These are phyloP conservation scores for Euphonia xanthogaster DNA, from an alignment of 2,797 vertebrate genomes.

Conservation along the genomic window DNA sequence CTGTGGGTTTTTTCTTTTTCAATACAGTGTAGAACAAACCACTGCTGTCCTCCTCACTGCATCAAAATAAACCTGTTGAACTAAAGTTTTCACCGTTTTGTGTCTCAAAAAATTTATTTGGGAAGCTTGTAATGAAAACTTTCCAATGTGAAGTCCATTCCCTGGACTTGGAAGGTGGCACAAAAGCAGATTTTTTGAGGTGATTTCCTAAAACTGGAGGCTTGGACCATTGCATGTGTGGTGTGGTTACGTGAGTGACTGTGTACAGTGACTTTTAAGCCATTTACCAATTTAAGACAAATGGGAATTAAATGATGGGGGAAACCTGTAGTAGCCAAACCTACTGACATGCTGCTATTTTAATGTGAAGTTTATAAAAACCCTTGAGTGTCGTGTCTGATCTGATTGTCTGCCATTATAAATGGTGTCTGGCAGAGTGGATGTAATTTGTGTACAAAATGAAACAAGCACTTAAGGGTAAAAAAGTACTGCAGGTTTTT, in stretches of 20 bases:
- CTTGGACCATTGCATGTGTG: not conserved
- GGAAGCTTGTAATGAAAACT: not conserved
- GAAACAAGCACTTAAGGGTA: not conserved
- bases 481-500: constrained; percentile 14
- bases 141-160: not conserved
- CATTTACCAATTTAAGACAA: not conserved
- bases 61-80: not conserved
- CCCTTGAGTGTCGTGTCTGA: constrained; percentile 42
- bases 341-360: constrained; percentile 37
- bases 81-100: not conserved
- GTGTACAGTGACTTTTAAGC: not conserved
- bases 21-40: not conserved
- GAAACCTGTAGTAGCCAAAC: not conserved
- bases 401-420: constrained; percentile 58
- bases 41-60: not conserved
- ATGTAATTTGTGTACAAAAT: constrained; percentile 40
- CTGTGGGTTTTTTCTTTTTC: not conserved
- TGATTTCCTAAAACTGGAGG: not conserved
- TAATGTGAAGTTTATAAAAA: constrained; percentile 27
- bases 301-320: not conserved
- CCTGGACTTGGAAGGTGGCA: not conserved
- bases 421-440: constrained; percentile 58
- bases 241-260: fast-evolving
- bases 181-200: not conserved
- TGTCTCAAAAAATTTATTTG: not conserved